Evolutionary conservation across 2,113 vertebrate species (phyloP).

Genomic region (Sclerurus mexicanus): DNA sequence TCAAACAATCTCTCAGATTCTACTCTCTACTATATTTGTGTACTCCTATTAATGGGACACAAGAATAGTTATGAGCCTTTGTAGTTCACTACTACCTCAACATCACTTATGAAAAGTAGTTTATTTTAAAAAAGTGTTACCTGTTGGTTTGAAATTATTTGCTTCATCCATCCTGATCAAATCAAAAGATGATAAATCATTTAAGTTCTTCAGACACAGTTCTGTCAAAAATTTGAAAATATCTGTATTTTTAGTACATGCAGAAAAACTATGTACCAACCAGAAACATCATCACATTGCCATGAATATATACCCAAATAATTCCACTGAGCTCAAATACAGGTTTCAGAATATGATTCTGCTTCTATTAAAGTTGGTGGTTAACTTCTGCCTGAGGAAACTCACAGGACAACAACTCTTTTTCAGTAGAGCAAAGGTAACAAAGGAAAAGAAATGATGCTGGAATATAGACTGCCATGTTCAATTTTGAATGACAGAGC

Average conservation of each 20-base stretch:
- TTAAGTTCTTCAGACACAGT: conserved; percentile 93
- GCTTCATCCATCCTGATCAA: conserved; percentile 92
- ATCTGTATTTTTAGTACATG: background rate
- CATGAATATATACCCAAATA: background rate
- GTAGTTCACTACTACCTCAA: background rate
- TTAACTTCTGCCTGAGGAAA: background rate
- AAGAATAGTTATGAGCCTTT: background rate
- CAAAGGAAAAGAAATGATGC: background rate
- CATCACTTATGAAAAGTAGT: background rate
- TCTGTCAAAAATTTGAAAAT: conserved; percentile 76
- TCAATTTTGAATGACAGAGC: background rate
- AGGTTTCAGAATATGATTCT: background rate
- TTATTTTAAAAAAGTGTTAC: conserved; percentile 65
- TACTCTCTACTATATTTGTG: background rate
- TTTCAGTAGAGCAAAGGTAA: background rate
- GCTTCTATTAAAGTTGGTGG: background rate
- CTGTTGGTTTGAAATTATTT: conserved; percentile 92
- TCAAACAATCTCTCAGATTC: background rate
- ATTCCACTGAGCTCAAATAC: background rate
- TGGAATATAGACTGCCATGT: background rate
- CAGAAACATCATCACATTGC: background rate
- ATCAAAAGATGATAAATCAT: conserved; percentile 86
- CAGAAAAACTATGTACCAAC: background rate
- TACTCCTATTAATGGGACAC: background rate
- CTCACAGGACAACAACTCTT: background rate